phyloP scores from a whole-genome alignment of 2,797 vertebrate species.

The Paratrypauchen microcephalus region DNA sequence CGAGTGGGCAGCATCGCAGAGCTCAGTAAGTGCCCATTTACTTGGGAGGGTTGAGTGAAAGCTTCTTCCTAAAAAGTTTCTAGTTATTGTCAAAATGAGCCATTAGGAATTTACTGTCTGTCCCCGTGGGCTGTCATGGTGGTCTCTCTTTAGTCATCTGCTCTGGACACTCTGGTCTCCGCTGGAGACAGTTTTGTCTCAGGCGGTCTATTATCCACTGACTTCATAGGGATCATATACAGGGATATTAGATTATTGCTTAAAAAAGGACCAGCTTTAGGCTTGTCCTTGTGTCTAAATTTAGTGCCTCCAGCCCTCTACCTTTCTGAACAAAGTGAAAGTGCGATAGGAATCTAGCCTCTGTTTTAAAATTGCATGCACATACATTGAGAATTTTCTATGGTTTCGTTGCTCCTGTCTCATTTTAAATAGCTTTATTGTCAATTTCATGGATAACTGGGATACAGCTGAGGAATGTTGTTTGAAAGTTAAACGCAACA shows the following conservation, averaged over 20 bases:
- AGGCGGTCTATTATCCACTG: conserved; percentile 65
- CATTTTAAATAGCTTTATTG: neutral
- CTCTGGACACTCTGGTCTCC: neutral
- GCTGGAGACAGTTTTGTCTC: conserved; percentile 31
- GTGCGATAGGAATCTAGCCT: neutral
- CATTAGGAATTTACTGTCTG: conserved; percentile 38
- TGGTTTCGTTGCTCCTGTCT: neutral
- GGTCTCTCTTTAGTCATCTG: conserved; percentile 35
- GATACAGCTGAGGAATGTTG: neutral
- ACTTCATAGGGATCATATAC: conserved; percentile 4
- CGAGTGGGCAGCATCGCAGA: conserved; percentile 95
- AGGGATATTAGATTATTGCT: neutral
- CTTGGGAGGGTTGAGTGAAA: neutral
- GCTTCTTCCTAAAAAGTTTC: conserved; percentile 9
- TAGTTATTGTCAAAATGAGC: conserved; percentile 30
- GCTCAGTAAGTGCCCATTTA: conserved; percentile 85
- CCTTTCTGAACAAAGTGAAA: neutral
- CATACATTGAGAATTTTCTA: neutral
- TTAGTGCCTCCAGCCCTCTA: neutral
- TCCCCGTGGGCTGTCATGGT: conserved; percentile 29
- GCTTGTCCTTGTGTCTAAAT: too few relatives aligned
- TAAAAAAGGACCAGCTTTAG: neutral
- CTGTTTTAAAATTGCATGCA: neutral
- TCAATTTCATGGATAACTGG: neutral
- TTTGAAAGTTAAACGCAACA: neutral